A percentile compares a stretch with the other conserved stretches of the same genome.
These are phyloP conservation scores for Protomyctophum bolini DNA, from an alignment of 2,113 vertebrate species.

Conservation along the genomic window DNA sequence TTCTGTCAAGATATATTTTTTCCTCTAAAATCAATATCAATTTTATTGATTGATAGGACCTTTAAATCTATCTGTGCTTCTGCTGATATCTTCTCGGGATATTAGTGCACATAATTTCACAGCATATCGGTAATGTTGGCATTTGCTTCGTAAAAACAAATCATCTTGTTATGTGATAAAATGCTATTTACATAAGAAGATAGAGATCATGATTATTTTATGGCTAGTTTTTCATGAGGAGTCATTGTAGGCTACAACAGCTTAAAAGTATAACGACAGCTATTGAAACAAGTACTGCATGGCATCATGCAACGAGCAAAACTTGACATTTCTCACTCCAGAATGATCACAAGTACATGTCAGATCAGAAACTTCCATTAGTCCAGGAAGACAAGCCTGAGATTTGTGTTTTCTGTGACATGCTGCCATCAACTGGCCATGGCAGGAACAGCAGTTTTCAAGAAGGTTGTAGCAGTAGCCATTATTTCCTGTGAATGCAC, in stretches of 20 bases:
- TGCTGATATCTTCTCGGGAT: slow-evolving; percentile 64
- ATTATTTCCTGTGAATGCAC: slow-evolving; percentile 17
- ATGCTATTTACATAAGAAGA: slow-evolving; percentile 18
- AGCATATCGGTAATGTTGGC: slow-evolving; percentile 68
- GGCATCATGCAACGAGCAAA: neutral
- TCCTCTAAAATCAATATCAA: no score
- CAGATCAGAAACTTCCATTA: neutral
- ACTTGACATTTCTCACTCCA: neutral
- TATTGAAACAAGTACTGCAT: neutral
- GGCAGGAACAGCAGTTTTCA: slow-evolving; percentile 34
- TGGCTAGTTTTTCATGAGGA: neutral
- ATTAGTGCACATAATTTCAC: slow-evolving; percentile 78
- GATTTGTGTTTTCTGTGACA: slow-evolving; percentile 61
- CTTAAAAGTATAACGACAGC: neutral
- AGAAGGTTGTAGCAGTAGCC: neutral
- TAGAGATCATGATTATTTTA: neutral
- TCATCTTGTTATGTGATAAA: slow-evolving; percentile 24
- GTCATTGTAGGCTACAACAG: neutral
- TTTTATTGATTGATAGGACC: no score
- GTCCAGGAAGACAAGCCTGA: slow-evolving; percentile 14
- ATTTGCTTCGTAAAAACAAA: slow-evolving; percentile 53
- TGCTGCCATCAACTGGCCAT: slow-evolving; percentile 77
- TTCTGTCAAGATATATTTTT: no score
- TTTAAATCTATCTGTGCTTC: slow-evolving; percentile 60
- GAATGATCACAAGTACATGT: slow-evolving; percentile 9